A percentile compares a stretch with the other conserved stretches of the same genome.
These are phyloP conservation scores for Onychostruthus taczanowskii DNA, from an alignment of 2,113 vertebrate genomes.

Conservation along the genomic window DNA sequence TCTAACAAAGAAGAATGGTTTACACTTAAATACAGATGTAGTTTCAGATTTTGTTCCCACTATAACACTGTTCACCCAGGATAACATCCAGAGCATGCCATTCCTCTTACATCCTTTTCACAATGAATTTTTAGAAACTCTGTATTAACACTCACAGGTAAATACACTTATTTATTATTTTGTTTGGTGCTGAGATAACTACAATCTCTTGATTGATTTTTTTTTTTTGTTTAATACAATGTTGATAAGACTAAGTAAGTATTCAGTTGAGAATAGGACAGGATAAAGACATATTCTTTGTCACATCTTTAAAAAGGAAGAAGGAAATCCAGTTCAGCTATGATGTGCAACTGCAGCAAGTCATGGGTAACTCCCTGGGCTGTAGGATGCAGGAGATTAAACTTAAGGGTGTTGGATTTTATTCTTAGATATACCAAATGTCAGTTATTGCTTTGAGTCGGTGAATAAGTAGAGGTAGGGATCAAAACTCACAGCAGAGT, in stretches of 20 bases:
- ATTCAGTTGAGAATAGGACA: neutral
- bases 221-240: neutral
- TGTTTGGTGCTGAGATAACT: neutral
- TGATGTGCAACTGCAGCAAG: neutral
- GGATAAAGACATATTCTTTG: neutral
- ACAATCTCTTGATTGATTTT: neutral
- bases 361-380: neutral
- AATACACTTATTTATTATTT: neutral
- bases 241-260: neutral
- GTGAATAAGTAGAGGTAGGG: neutral
- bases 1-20: neutral
- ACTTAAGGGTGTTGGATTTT: neutral
- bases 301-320: neutral
- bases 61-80: neutral
- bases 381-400: neutral
- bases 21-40: neutral
- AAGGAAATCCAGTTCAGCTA: neutral
- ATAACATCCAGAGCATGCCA: neutral
- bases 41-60: neutral
- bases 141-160: neutral
- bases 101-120: neutral
- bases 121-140: neutral
- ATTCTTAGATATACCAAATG: neutral
- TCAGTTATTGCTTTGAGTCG: neutral
- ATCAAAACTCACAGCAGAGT: neutral